These are phyloP conservation scores for Ascidia mentula DNA, from an alignment of 23 tunicate genomes.

Conservation along the genomic window DNA sequence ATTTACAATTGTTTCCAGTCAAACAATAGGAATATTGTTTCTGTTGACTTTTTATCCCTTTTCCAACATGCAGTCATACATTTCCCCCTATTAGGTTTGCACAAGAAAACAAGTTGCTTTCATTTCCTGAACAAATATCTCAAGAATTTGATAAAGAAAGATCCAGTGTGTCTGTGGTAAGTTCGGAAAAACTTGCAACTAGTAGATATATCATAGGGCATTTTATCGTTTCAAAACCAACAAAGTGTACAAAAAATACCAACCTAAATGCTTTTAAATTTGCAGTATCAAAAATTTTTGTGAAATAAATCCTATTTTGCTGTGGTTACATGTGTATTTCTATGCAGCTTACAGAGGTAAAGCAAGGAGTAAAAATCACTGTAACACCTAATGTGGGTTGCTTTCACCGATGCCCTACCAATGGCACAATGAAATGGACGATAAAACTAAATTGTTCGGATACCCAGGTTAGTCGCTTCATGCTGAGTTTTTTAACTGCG, in stretches of 20 bases:
- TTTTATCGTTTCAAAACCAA: no score
- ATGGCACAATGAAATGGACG: background rate
- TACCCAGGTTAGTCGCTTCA: background rate
- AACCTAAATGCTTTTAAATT: no score
- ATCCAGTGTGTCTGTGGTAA: background rate
- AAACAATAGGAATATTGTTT: no score
- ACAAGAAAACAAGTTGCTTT: background rate
- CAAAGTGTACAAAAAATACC: no score
- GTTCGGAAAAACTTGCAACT: no score
- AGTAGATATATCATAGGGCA: no score
- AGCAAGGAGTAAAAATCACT: background rate
- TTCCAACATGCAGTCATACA: no score
- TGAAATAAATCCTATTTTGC: no score
- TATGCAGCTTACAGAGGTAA: background rate
- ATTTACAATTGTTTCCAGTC: no score
- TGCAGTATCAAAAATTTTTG: no score
- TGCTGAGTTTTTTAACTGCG: background rate
- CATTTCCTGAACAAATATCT: background rate
- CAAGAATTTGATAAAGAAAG: background rate
- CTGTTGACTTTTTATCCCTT: no score
- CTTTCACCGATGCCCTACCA: background rate
- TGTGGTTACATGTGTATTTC: background rate
- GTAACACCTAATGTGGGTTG: background rate
- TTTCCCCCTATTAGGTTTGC: background rate
- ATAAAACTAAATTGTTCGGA: background rate